These are phyloP conservation scores for Procambarus virginalis DNA, from an alignment of 1,140 invertebrate species.

Conservation along the genomic window DNA sequence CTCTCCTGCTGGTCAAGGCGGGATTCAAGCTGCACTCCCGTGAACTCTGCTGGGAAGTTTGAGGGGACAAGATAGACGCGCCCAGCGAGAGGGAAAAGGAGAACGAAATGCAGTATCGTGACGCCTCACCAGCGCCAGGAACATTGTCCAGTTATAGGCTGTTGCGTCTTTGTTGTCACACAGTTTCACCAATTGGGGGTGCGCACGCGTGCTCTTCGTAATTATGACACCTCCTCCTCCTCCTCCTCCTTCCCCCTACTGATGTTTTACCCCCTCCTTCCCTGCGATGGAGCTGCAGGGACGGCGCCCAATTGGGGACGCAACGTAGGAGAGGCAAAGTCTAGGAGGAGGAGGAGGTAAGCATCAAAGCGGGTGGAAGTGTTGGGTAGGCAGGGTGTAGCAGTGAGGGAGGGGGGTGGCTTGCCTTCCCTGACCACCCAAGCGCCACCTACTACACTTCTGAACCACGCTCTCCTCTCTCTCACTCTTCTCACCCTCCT, in stretches of 20 bases:
- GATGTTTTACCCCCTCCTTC: too few relatives aligned
- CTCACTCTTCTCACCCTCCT: neutral
- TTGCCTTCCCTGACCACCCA: neutral
- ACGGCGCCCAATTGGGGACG: neutral
- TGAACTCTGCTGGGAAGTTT: neutral
- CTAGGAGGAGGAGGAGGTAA: neutral
- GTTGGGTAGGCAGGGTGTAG: neutral
- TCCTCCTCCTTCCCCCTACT: neutral
- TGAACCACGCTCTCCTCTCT: neutral
- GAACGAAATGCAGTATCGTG: neutral
- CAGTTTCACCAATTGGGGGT: neutral
- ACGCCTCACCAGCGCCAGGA: neutral
- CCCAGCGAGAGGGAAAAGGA: neutral
- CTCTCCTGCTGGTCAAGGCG: neutral
- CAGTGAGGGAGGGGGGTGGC: neutral
- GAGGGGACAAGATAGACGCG: too few relatives aligned
- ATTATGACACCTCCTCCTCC: neutral
- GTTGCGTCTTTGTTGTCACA: slow-evolving; percentile 6
- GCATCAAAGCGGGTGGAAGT: neutral
- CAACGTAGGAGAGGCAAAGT: neutral
- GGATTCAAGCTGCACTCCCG: too few relatives aligned
- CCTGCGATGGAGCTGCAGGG: too few relatives aligned
- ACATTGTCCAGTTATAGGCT: slow-evolving; percentile 9
- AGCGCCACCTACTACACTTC: slow-evolving; percentile 9
- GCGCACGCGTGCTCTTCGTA: neutral